Base-by-base conservation (phyloP, 2,797 vertebrate species). In the Macrochelys suwanniensis region DNA sequence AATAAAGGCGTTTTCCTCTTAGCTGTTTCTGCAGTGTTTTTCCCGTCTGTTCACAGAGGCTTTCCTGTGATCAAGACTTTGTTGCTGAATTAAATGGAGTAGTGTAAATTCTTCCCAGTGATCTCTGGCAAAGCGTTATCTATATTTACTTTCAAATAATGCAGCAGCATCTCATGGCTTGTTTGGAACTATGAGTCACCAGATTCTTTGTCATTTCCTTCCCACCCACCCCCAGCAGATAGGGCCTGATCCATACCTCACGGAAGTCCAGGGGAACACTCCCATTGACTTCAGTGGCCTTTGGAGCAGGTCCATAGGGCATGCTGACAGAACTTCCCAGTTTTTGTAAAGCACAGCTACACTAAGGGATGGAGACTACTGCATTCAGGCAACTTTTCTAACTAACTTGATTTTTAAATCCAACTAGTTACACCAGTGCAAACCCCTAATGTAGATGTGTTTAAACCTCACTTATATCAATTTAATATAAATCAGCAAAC, bases 41-140 rank as follows among this genome's bases (percentile, higher is more conserved):
- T 81, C 77, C 25, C 2, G 76, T 25, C 1, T 77, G 51, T 89
- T 85, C 79, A 81, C 54, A 59, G 45, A 80, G 42, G 31, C 82
- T 92, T 89, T 84, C 49, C 59, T 93, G 87, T 94, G 92, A 84
- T 88, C 80, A 56, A 37, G 54, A 84, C 0, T 89, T 96, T 94
- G 90, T 92, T 87, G 45, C 78, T 89, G 54, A 71, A 42, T 95
- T 96, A 92, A 50, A 93, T 91, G 89, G 84, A 90, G 53, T 56
- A 50, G 93, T 89, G 89, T 51, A 80, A 4, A 45, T 84, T 91
- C 93, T 94, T 89, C 80, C 53, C 59, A 21, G 4, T 85, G 90
- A 78, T 85, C 53, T 89, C 87, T 93, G 90, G 91, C 80, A 49
- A 85, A 91, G n/a, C 45, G 47, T 92, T 92, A n/a, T 78, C 42